Base-by-base conservation (phyloP, 2,113 vertebrate genomes). In the Pithys albifrons region DNA sequence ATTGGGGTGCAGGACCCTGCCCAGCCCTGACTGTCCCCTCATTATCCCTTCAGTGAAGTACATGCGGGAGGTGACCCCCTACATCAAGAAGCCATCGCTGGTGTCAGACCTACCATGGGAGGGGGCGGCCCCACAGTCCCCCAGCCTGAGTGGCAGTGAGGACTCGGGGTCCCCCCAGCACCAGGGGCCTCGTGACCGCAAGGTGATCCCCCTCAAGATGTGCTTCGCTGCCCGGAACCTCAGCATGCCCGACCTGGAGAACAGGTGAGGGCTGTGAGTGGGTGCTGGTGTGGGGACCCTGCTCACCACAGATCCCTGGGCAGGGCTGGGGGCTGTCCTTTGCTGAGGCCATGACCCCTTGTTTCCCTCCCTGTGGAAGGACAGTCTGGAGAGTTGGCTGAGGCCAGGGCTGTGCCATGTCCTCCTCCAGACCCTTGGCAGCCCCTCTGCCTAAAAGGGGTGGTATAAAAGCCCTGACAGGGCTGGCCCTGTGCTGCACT, bases 171-270 rank as follows among this genome's bases (percentile, higher is more conserved):
- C 99, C 11, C 99, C 99, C 16, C 98, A 98, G 95, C 98, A 99
- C 96, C 96, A 97, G 59, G 86, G 95, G 13, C 94, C 97, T 96
- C 98, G 98, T 27, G 99, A 99, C 98, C 97, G 98, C 80, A 99
- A 99, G 94, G 98, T 99, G 96, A 99, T 99, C 92, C 98, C 98
- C 46, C 98, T 99, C 86, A 99, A 99, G 98, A 99, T 99, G 99
- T 99, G 99, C 97, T 99, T 99, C 15, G 99, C 98, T 12, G 98
- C 99, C 94, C 97, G 99, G 96, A 99, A 99, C 98, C 98, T 99
- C 89, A 99, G 98, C 97, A 99, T 99, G 99, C 99, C 99, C 0
- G 99, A 99, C 93, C 98, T 99, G 97, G 99, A 99, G 97, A 99
- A 99, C 98, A 98, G 99, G 99, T 99, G 91, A 98, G 98, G 55